phyloP scores from a whole-genome alignment of 1,140 invertebrate species.

The Dinothrombium tinctorium region DNA sequence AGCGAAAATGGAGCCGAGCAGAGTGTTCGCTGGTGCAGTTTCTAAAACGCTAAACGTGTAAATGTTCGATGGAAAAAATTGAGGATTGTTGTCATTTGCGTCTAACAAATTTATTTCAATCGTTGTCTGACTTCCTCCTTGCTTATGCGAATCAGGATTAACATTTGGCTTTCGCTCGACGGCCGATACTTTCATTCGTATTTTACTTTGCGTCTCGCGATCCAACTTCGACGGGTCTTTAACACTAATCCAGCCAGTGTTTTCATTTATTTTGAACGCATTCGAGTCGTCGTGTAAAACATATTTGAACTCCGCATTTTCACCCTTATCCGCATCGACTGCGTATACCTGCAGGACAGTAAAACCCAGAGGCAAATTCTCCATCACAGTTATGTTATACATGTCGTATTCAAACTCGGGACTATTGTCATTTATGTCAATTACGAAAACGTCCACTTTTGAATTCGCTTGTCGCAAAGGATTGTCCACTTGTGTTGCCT shows the following conservation, averaged over 20 bases:
- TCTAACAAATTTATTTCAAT: conserved; percentile 43
- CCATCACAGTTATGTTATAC: conserved; percentile 72
- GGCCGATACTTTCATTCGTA: conserved; percentile 14
- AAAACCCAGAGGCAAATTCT: conserved; percentile 62
- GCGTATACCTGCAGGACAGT: conserved; percentile 40
- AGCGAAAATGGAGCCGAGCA: conserved; percentile 16
- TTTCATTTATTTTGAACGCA: conserved; percentile 50
- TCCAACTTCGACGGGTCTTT: conserved; percentile 46
- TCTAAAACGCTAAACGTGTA: conserved; percentile 26
- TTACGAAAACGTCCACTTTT: conserved; percentile 44
- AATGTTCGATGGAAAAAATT: conserved; percentile 50
- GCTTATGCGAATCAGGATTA: conserved; percentile 13
- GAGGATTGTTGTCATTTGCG: conserved; percentile 63
- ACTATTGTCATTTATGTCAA: conserved; percentile 22
- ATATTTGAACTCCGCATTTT: conserved; percentile 58
- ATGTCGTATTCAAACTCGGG: conserved; percentile 63
- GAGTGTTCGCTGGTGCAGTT: conserved; percentile 15
- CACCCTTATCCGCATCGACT: conserved; percentile 26
- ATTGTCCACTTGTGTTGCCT: conserved; percentile 18
- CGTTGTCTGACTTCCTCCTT: conserved; percentile 5
- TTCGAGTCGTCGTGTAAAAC: conserved; percentile 37
- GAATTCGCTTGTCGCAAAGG: conserved; percentile 24
- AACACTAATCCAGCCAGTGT: conserved; percentile 60
- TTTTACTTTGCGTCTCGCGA: conserved; percentile 34
- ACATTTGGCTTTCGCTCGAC: conserved; percentile 17